phyloP scores from a whole-genome alignment of 2,888 invertebrate species.

The Darwinula stevensoni region DNA sequence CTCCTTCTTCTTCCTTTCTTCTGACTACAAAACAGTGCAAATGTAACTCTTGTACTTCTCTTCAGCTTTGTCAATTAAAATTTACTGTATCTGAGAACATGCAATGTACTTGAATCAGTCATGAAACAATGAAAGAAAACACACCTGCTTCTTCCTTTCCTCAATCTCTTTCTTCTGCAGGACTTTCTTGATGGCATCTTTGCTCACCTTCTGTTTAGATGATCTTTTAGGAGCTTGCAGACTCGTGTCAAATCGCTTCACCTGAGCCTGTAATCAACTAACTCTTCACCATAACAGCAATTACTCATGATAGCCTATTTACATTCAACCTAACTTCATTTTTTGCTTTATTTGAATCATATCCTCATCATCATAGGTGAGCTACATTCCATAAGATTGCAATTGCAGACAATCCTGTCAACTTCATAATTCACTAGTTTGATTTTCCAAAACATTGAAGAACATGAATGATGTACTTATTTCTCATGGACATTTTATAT shows the following conservation, averaged over 20 bases:
- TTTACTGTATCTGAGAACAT: not conserved
- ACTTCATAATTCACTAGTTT: too few relatives aligned
- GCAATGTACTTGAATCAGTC: not conserved
- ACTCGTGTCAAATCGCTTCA: not conserved
- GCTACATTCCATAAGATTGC: too few relatives aligned
- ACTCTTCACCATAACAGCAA: too few relatives aligned
- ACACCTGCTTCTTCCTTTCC: not conserved
- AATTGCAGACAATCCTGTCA: too few relatives aligned
- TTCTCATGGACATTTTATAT: too few relatives aligned
- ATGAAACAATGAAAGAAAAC: not conserved
- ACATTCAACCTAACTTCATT: too few relatives aligned
- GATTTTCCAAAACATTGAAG: too few relatives aligned
- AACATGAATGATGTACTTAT: too few relatives aligned
- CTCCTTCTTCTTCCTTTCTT: not conserved
- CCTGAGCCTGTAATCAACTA: too few relatives aligned
- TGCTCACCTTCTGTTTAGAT: not conserved
- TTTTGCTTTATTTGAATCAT: too few relatives aligned
- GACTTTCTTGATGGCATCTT: not conserved
- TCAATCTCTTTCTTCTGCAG: not conserved
- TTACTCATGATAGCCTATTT: too few relatives aligned
- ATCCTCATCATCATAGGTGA: too few relatives aligned
- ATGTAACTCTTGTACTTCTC: not conserved
- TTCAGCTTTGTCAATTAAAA: not conserved
- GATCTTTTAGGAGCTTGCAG: not conserved
- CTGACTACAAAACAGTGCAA: not conserved